Evolutionary conservation across 2,113 vertebrate genomes (phyloP).

Genomic region (Bombycilla garrulus): DNA sequence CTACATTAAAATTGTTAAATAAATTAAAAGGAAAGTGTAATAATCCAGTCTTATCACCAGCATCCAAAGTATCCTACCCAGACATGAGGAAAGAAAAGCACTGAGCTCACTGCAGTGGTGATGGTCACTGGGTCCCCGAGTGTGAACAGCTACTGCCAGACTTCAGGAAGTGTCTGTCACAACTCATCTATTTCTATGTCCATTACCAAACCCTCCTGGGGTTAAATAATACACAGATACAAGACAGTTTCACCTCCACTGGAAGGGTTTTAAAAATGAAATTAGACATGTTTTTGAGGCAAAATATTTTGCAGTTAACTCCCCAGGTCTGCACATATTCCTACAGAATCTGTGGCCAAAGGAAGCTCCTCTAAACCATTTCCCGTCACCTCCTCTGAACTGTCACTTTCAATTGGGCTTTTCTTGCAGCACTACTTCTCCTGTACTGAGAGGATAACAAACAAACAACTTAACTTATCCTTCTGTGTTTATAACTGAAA

Average conservation of each 20-base stretch:
- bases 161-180: conserved; percentile 79
- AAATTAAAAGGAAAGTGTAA: not conserved
- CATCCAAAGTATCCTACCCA: not conserved
- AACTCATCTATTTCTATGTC: conserved; percentile 72
- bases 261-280: conserved; percentile 76
- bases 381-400: conserved; percentile 71
- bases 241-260: conserved; percentile 77
- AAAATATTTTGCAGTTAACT: conserved; percentile 72
- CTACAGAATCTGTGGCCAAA: conserved; percentile 67
- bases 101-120: not conserved
- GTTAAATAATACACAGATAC: conserved; percentile 71
- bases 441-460: conserved; percentile 60
- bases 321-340: conserved; percentile 65
- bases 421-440: conserved; percentile 59
- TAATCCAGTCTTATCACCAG: not conserved
- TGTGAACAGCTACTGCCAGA: conserved; percentile 15
- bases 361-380: conserved; percentile 74
- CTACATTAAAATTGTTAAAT: not conserved
- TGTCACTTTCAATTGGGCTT: conserved; percentile 72
- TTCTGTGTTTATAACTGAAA: conserved; percentile 32
- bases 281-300: conserved; percentile 82
- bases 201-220: conserved; percentile 70
- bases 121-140: conserved; percentile 30
- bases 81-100: not conserved
- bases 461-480: conserved; percentile 19